Conservation (phyloP, 1,140 invertebrate species). For the Diachasmimorpha longicaudata region DNA sequence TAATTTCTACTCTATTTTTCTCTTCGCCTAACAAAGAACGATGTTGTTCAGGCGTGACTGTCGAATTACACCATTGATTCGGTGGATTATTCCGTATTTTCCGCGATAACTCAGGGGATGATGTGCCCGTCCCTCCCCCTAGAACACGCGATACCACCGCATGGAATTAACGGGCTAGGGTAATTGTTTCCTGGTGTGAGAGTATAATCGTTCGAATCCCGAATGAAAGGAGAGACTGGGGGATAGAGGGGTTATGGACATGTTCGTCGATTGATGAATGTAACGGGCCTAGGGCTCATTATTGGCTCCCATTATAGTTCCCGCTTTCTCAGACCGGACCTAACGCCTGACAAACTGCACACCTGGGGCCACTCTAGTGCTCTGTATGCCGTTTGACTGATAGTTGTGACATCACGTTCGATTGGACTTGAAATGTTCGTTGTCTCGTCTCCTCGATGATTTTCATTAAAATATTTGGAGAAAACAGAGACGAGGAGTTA, state of each 20-base stretch:
- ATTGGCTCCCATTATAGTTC: slow-evolving; percentile 47
- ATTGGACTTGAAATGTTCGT: not conserved
- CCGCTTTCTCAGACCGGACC: slow-evolving; percentile 39
- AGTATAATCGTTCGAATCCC: slow-evolving; percentile 4
- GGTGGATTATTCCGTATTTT: slow-evolving; percentile 35
- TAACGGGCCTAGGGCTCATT: slow-evolving; percentile 38
- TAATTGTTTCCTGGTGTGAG: slow-evolving; percentile 44
- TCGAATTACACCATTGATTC: not conserved
- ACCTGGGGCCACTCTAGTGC: slow-evolving; percentile 31
- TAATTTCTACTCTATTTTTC: too few species aligned
- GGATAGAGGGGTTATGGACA: not conserved
- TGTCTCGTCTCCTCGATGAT: too few species aligned
- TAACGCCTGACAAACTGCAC: slow-evolving; percentile 42
- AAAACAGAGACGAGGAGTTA: too few species aligned
- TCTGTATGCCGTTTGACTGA: not conserved
- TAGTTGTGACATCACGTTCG: not conserved
- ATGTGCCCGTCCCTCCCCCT: too few species aligned
- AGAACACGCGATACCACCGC: not conserved
- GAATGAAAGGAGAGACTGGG: not conserved
- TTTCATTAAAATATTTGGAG: too few species aligned
- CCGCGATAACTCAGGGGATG: slow-evolving; percentile 22
- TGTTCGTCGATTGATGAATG: slow-evolving; percentile 48
- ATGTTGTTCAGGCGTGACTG: not conserved
- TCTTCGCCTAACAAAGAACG: too few species aligned
- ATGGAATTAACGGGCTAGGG: slow-evolving; percentile 15